phyloP scores from a whole-genome alignment of 2,797 vertebrate genomes.

The Rhinatrema bivittatum region DNA sequence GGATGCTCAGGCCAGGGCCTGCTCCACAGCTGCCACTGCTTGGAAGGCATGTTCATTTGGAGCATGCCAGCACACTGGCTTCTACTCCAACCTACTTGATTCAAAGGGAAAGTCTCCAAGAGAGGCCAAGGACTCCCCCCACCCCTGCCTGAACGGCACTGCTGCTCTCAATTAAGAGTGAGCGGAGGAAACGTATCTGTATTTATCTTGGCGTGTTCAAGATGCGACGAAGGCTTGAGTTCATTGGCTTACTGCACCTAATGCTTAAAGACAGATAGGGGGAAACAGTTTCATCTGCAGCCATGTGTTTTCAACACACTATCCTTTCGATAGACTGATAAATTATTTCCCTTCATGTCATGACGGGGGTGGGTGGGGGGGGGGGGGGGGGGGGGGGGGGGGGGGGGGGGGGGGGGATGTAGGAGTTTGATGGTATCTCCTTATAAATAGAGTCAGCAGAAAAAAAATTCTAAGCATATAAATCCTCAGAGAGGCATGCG shows the following conservation, averaged over 20 bases:
- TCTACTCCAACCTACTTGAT: conserved; percentile 8
- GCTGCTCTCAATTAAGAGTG: conserved; percentile 28
- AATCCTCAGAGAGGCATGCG: no score
- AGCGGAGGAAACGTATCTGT: conserved; percentile 16
- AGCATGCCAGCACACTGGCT: conserved; percentile 15
- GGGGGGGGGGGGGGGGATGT: no score
- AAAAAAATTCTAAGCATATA: no score
- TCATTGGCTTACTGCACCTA: not conserved
- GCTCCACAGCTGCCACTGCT: conserved; percentile 10
- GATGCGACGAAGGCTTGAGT: conserved; percentile 1
- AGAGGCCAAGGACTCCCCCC: conserved; percentile 15
- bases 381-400: no score
- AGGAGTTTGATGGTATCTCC: no score
- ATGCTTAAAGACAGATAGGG: no score
- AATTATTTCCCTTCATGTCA: no score
- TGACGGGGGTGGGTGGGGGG: no score
- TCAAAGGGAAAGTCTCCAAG: conserved; percentile 6
- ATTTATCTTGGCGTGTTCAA: conserved; percentile 14
- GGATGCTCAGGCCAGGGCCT: not conserved
- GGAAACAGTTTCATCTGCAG: no score
- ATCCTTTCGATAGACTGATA: no score
- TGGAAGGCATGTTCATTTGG: conserved; percentile 3
- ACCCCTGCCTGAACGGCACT: conserved; percentile 7
- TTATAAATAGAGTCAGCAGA: no score
- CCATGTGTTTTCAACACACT: no score